A percentile compares a stretch with the other conserved stretches of the same genome.
Conservation (phyloP, 1,140 invertebrate genomes). For the Drosophila teissieri region DNA sequence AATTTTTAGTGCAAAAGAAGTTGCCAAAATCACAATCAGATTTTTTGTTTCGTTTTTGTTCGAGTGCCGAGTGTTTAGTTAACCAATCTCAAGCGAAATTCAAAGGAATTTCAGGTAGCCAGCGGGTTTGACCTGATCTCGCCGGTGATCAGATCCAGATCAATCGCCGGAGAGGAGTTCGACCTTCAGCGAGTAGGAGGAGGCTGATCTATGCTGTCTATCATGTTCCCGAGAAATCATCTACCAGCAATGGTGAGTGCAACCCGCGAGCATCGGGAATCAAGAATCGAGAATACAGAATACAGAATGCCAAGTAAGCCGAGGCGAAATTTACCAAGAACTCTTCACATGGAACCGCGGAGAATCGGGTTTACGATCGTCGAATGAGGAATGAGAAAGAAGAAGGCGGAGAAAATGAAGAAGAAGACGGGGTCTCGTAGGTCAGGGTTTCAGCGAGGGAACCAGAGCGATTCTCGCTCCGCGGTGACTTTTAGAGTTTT, state of each 20-base stretch:
- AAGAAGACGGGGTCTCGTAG: constrained; percentile 17
- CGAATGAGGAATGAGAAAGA: no score
- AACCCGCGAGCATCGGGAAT: background rate
- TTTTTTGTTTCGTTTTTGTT: constrained; percentile 46
- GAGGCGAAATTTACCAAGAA: constrained; percentile 8
- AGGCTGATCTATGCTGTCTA: constrained; percentile 9
- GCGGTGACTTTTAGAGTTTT: constrained; percentile 19
- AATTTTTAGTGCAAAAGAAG: constrained; percentile 16
- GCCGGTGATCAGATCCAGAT: background rate
- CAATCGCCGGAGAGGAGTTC: background rate
- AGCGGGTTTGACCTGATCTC: constrained; percentile 4
- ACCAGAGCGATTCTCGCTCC: constrained; percentile 26
- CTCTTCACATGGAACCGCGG: constrained; percentile 13
- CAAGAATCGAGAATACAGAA: constrained; percentile 7
- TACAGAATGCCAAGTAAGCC: constrained; percentile 33
- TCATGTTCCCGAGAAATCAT: constrained; percentile 50
- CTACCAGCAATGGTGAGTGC: constrained; percentile 40
- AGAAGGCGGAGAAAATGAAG: background rate
- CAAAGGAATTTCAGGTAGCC: constrained; percentile 25
- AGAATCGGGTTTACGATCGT: constrained; percentile 35
- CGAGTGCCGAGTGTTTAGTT: constrained; percentile 36
- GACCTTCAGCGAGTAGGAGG: background rate
- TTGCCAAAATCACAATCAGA: constrained; percentile 28
- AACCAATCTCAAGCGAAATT: constrained; percentile 6
- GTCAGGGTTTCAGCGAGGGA: constrained; percentile 36